phyloP scores from a whole-genome alignment of 1,140 invertebrate species.

The Lepidurus couesii region DNA sequence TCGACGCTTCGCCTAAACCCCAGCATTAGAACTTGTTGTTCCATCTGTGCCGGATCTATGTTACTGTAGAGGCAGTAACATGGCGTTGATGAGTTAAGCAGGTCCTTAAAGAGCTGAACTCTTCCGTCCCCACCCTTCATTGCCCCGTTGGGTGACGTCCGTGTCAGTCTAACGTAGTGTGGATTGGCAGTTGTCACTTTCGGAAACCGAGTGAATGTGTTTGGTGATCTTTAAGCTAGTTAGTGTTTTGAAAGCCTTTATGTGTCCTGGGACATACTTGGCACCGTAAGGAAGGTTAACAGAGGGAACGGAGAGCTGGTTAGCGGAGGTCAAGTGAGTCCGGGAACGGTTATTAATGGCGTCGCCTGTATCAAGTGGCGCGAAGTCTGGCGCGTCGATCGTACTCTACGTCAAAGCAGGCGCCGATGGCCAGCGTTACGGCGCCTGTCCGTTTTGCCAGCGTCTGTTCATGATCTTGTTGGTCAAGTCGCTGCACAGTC shows the following conservation, averaged over 20 bases:
- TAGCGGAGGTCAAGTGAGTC: slow-evolving; percentile 17
- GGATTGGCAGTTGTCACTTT: not conserved
- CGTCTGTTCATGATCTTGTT: slow-evolving; percentile 41
- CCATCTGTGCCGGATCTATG: not conserved
- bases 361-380: slow-evolving; percentile 7
- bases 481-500: slow-evolving; percentile 25
- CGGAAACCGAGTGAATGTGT: not conserved
- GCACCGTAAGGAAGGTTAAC: not conserved
- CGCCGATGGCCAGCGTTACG: slow-evolving; percentile 49
- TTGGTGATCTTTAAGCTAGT: too few species aligned
- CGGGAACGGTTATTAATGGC: not conserved
- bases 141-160: not conserved
- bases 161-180: not conserved
- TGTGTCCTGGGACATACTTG: too few species aligned
- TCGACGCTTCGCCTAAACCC: not conserved
- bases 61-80: not conserved
- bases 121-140: not conserved
- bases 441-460: slow-evolving; percentile 55
- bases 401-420: slow-evolving; percentile 51
- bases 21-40: not conserved
- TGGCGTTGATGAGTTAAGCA: not conserved
- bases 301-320: not conserved
- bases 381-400: not conserved
- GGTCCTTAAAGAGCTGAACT: not conserved
- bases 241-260: too few species aligned